Percentiles rank a stretch among this genome's conserved stretches.
phyloP scores from a whole-genome alignment of 2,888 invertebrate species.

The Pachycephus smyrnensis region DNA sequence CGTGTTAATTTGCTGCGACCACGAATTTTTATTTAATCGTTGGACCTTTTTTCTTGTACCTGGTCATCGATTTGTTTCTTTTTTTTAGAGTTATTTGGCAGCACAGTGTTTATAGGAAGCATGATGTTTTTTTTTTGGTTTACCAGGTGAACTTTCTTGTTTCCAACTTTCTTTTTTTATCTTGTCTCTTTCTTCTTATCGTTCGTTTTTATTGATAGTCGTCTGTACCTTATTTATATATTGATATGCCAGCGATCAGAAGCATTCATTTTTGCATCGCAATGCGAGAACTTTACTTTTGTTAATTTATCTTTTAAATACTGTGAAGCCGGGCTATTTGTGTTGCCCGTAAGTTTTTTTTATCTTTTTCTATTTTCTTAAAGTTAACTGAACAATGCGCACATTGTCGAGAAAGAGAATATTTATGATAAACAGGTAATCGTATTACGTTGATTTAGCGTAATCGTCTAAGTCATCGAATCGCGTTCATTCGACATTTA shows the following conservation, averaged over 20 bases:
- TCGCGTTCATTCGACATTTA: slow-evolving; percentile 20
- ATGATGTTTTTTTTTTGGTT: slow-evolving; percentile 19
- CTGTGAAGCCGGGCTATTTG: background rate
- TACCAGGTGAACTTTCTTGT: background rate
- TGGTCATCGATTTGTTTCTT: background rate
- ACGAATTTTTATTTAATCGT: slow-evolving; percentile 27
- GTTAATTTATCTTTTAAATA: background rate
- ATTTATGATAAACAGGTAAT: slow-evolving; percentile 58
- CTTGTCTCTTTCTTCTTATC: background rate
- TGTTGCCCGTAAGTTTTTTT: background rate
- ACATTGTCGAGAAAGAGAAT: background rate
- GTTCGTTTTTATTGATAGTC: background rate
- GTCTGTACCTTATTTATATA: background rate
- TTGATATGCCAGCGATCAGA: background rate
- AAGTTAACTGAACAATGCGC: background rate
- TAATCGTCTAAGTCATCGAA: background rate
- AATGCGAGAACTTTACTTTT: background rate
- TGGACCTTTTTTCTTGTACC: background rate
- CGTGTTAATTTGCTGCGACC: slow-evolving; percentile 63
- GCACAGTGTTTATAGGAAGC: slow-evolving; percentile 12
- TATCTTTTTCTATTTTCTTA: background rate
- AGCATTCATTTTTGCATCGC: background rate
- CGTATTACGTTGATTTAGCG: slow-evolving; percentile 22
- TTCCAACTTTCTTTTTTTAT: background rate
- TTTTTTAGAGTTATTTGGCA: slow-evolving; percentile 3